Evolutionary conservation across 1,140 invertebrate genomes (phyloP), one percentile per base, ranked within the genome.

Genomic region (Helicoverpa armigera): DNA sequence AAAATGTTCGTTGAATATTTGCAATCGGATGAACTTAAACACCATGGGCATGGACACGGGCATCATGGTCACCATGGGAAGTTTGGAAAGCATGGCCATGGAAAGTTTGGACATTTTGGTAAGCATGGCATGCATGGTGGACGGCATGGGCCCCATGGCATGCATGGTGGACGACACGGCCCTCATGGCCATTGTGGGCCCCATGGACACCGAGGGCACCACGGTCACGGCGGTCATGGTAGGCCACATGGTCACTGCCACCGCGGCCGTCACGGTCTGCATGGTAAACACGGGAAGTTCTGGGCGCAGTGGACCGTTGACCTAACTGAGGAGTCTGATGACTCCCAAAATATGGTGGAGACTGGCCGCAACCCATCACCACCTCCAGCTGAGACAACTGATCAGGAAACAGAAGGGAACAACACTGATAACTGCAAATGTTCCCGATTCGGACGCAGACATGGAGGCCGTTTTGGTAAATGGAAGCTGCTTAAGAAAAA

Each of bases 1-100:
- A 61, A 50, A 50, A 48, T 58, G 67, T 72, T 79, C 9, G 18
- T 79, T 10, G 56, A 79, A 0, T 79, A 31, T 58, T 29, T 79
- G 13, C 23, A 72, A n/a, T 29, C 54, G 11, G 76, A 67, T 13
- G 60, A 60, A 18, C 70, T 16, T 58, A 18, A 12, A 18, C 10
- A 11, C 11, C 16, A 56, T 1, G 23, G 35, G 9, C 31, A 48
- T 29, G 18, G 23, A n/a, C 74, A 53, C 13, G 43, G 60, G 3
- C 74, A 65, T 35, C 48, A 63, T n/a, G 74, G 23, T 5, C 65
- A 50, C 23, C 53, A 13, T 12, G 75, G 31, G 35, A n/a, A 3
- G 23, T 77, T 67, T 54, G 60, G 29, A 35, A 65, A 56, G 43
- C 50, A 77, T 77, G 60, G 60, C 3, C 56, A 61, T 60, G 35